Evolutionary conservation across 2,888 invertebrate genomes (phyloP), one percentile per base, ranked within the genome.

Genomic region (Molorchus minor): DNA sequence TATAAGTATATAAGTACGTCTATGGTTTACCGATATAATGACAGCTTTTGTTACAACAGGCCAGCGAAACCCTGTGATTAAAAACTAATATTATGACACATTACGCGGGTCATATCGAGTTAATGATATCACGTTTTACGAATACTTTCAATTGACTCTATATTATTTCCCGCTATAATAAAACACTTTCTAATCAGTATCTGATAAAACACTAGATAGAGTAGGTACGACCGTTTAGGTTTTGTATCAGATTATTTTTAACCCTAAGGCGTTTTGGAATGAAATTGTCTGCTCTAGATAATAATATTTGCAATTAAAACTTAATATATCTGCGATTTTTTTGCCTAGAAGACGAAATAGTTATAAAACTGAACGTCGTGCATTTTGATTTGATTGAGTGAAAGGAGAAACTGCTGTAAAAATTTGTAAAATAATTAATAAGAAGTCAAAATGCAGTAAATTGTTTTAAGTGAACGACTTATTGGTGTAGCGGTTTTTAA

Each of bases 121-220:
- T 47, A 47, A 47, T 19, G 36, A 47, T 36, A 15, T 33, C 35
- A 35, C 25, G 12, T 49, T 49, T n/a, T n/a, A n/a, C n/a, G 5
- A 15, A 15, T 25, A 38, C 21, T 49, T 29, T 49, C 38, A 25
- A n/a, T 38, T 25, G 16, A 29, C 15, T 15, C 25, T 17, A 15
- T n/a, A 38, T 49, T 38, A 38, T 25, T 8, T 20, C 47, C 29
- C 19, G 19, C 19, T 20, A 41, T 49, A 25, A 49, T 25, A 38
- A 36, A 36, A 36, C 25, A 49, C 49, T 49, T 49, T 49, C 49
- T 49, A 49, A 49, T 49, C 20, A 33, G 25, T 38, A 38, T 25
- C 25, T 19, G 49, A 49, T 38, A 21, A 49, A 49, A 13, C 10
- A 25, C 15, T 7, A 8, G 12, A 16, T 17, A 35, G 21, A 17